A percentile compares a stretch with the other conserved stretches of the same genome.
Conservation (phyloP, 2,888 invertebrate genomes). For the Polydrusus tereticollis region DNA sequence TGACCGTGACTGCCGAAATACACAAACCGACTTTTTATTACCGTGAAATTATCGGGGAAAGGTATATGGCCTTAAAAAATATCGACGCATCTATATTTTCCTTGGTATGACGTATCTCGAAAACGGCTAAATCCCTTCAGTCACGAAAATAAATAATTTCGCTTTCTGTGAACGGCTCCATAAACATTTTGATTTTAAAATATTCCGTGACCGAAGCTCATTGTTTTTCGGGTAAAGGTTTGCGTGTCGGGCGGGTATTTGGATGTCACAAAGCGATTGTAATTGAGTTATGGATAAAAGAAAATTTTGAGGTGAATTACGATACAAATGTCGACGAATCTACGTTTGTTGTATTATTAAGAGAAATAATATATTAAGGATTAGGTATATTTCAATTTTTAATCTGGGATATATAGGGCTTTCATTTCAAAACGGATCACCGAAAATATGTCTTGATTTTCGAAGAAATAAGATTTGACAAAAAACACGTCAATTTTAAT, state of each 20-base stretch:
- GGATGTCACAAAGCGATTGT: conserved; percentile 23
- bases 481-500: too few species aligned
- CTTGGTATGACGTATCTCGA: conserved; percentile 7
- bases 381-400: too few species aligned
- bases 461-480: too few species aligned
- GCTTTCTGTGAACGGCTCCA: conserved; percentile 22
- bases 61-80: too few species aligned
- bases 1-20: too few species aligned
- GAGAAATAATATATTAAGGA: too few species aligned
- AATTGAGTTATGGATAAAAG: conserved; percentile 24
- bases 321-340: background rate
- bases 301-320: background rate
- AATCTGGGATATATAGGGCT: too few species aligned
- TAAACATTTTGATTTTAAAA: conserved; percentile 24
- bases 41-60: background rate
- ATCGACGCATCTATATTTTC: too few species aligned
- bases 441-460: too few species aligned
- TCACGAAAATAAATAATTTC: conserved; percentile 30
- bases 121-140: conserved; percentile 19
- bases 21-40: conserved; percentile 5
- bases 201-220: conserved; percentile 20
- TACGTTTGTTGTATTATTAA: background rate
- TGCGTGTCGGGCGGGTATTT: conserved; percentile 13
- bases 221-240: conserved; percentile 21
- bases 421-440: too few species aligned